These are phyloP conservation scores for Ceratina japonica DNA, from an alignment of 1,140 invertebrate genomes.

Conservation along the genomic window DNA sequence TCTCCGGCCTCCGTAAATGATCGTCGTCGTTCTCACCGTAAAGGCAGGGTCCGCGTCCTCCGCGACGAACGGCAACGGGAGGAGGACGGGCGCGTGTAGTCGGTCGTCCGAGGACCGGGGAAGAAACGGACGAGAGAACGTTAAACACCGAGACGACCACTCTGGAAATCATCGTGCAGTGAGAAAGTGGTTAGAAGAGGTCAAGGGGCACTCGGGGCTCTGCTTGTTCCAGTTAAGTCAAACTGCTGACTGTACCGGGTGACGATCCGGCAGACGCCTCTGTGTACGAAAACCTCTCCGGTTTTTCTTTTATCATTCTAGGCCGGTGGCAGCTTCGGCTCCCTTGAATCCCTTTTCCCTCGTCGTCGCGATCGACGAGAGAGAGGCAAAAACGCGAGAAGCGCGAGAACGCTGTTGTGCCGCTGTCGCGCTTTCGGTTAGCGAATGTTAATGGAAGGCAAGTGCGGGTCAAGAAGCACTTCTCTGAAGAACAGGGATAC, in stretches of 20 bases:
- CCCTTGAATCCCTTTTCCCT: neutral
- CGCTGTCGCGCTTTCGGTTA: conserved; percentile 27
- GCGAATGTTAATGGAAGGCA: conserved; percentile 60
- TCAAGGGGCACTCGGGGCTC: conserved; percentile 53
- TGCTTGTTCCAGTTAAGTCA: conserved; percentile 50
- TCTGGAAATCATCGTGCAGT: conserved; percentile 34
- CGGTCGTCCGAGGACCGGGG: neutral
- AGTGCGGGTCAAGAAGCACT: conserved; percentile 67
- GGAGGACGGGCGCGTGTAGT: too few relatives aligned
- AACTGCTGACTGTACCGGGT: conserved; percentile 41
- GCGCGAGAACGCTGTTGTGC: too few relatives aligned
- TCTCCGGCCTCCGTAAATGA: too few relatives aligned
- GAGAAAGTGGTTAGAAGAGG: conserved; percentile 48
- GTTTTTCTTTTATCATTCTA: neutral
- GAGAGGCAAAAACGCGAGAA: too few relatives aligned
- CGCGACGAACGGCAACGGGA: neutral
- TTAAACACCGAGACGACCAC: conserved; percentile 33
- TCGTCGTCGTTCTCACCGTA: neutral
- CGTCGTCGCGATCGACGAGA: neutral
- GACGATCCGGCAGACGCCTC: conserved; percentile 44
- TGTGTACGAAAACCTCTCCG: conserved; percentile 13
- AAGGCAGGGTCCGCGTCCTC: neutral
- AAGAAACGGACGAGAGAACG: conserved; percentile 26
- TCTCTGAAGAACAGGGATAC: conserved; percentile 53
- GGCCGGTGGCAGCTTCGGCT: neutral